Evolutionary conservation across 1,140 invertebrate genomes (phyloP).

Genomic region (Procambarus clarkii): DNA sequence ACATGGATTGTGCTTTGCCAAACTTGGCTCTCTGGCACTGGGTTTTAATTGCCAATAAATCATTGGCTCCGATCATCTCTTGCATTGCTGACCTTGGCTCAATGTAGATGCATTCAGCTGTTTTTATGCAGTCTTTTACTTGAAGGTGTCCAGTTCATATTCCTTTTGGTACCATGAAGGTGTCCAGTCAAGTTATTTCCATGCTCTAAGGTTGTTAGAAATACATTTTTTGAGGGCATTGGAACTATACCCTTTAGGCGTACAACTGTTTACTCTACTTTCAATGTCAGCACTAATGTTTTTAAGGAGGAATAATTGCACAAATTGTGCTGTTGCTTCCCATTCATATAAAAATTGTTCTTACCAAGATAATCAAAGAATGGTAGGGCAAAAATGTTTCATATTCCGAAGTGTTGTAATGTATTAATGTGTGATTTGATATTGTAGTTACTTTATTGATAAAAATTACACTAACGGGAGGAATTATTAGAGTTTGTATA

Average conservation of each 20-base stretch:
- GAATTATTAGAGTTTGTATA: background rate
- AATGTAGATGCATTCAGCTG: background rate
- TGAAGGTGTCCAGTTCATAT: slow-evolving; percentile 35
- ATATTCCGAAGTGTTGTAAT: background rate
- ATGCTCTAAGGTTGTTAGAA: slow-evolving; percentile 22
- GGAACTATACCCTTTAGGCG: slow-evolving; percentile 2
- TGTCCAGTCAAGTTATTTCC: slow-evolving; percentile 18
- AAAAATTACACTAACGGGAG: slow-evolving; percentile 4
- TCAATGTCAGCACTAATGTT: slow-evolving; percentile 11
- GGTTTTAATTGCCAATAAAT: slow-evolving; percentile 29
- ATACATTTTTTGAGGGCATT: slow-evolving; percentile 21
- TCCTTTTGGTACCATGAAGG: slow-evolving; percentile 15
- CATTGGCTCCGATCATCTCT: background rate
- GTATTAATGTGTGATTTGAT: background rate
- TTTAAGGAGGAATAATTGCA: slow-evolving; percentile 7
- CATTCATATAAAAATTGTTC: slow-evolving; percentile 5
- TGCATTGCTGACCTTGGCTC: background rate
- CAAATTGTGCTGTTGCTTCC: slow-evolving; percentile 5
- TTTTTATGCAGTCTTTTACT: background rate
- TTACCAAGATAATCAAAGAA: slow-evolving; percentile 7
- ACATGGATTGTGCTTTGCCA: background rate
- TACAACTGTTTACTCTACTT: slow-evolving; percentile 4
- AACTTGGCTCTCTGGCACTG: slow-evolving; percentile 1
- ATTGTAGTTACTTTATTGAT: background rate
- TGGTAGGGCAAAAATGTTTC: slow-evolving; percentile 2